phyloP scores from a whole-genome alignment of 2,113 vertebrate species.

The Erythrocebus patas region DNA sequence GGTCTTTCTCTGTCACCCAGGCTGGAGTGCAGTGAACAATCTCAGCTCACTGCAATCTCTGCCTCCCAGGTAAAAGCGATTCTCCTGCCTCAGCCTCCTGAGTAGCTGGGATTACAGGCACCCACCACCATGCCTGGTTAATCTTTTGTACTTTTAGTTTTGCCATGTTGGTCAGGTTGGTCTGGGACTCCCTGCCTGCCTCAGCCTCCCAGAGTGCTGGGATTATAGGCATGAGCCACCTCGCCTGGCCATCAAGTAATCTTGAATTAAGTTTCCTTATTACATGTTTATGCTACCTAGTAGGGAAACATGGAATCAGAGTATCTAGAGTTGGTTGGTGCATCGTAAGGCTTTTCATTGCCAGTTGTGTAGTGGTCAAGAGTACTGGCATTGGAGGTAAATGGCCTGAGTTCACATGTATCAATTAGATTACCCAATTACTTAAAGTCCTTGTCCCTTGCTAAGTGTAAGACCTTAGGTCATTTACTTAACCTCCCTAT shows the following conservation, averaged over 20 bases:
- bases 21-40: no score
- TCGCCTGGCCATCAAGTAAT: background rate
- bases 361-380: background rate
- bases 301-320: background rate
- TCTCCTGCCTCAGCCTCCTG: no score
- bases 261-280: conserved; percentile 10
- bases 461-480: background rate
- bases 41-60: no score
- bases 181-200: no score
- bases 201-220: no score
- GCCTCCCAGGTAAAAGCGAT: no score
- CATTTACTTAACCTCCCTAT: background rate
- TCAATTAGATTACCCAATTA: background rate
- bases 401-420: background rate
- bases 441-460: background rate
- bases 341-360: background rate
- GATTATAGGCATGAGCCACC: no score
- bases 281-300: background rate
- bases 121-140: no score
- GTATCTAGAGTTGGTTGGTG: background rate
- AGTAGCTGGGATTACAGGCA: no score
- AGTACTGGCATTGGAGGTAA: background rate
- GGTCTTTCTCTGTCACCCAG: no score
- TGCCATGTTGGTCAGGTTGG: no score
- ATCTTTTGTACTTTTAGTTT: no score